Evolutionary conservation across 1,140 invertebrate species (phyloP).

Genomic region (Teleogryllus occipitalis): DNA sequence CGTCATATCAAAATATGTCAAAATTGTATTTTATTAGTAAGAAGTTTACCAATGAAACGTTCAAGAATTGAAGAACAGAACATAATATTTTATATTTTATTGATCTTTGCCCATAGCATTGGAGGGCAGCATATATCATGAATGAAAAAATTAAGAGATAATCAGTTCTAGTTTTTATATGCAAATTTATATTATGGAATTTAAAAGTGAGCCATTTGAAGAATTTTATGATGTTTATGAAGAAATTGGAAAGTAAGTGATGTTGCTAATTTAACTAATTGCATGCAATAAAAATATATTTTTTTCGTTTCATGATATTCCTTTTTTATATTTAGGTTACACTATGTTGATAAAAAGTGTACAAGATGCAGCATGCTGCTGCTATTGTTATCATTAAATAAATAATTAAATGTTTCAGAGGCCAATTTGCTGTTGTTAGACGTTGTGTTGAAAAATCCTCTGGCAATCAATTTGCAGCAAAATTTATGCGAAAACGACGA

Average conservation of each 20-base stretch:
- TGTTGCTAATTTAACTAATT: background rate
- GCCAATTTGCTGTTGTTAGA: constrained; percentile 64
- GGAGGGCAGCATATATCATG: too few species aligned
- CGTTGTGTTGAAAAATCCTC: constrained; percentile 49
- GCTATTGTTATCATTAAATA: background rate
- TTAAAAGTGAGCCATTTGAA: constrained; percentile 49
- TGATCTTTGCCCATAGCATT: too few species aligned
- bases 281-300: background rate
- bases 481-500: constrained; percentile 58
- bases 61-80: too few species aligned
- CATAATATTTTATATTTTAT: too few species aligned
- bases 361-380: background rate
- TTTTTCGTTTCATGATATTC: background rate
- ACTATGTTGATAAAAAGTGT: background rate
- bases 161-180: background rate
- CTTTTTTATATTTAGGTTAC: background rate
- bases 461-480: constrained; percentile 55
- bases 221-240: constrained; percentile 48
- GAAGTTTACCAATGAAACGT: too few species aligned
- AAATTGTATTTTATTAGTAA: too few species aligned
- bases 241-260: constrained; percentile 52
- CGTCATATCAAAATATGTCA: too few species aligned
- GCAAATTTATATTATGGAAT: constrained; percentile 38
- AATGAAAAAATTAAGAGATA: too few species aligned
- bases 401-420: constrained; percentile 40